phyloP scores from a whole-genome alignment of 2,113 vertebrate species.

The Gallinago undulata region DNA sequence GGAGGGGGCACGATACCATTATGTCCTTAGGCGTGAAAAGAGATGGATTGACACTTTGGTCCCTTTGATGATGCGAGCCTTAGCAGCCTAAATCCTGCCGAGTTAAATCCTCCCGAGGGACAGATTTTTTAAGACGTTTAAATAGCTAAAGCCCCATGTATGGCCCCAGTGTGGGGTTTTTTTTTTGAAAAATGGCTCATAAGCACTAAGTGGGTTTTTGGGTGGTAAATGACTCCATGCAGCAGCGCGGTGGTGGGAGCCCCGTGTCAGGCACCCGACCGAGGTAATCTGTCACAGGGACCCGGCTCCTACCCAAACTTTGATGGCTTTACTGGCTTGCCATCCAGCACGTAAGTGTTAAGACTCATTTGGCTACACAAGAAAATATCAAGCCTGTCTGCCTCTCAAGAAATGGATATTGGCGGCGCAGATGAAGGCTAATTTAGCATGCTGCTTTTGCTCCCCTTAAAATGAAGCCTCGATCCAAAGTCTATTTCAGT shows the following conservation, averaged over 20 bases:
- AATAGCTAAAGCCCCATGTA: conserved; percentile 44
- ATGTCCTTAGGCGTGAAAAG: conserved; percentile 31
- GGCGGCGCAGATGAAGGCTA: background rate
- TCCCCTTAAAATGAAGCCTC: background rate
- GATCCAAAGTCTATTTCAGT: background rate
- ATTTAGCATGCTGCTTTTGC: background rate
- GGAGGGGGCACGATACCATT: conserved; percentile 37
- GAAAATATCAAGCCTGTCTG: background rate
- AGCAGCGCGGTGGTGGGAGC: fast-evolving
- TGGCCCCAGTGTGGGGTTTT: background rate
- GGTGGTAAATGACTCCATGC: background rate
- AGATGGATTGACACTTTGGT: conserved; percentile 45
- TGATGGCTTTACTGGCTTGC: background rate
- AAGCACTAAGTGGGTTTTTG: conserved; percentile 10
- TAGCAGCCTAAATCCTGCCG: conserved; percentile 32
- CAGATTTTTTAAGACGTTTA: conserved; percentile 54
- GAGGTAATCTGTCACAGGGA: background rate
- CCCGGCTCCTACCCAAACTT: background rate
- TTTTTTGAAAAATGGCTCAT: conserved; percentile 43
- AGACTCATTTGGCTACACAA: background rate
- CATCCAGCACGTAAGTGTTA: background rate
- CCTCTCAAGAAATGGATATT: background rate
- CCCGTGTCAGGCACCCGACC: fast-evolving
- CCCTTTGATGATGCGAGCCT: conserved; percentile 26
- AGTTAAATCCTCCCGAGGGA: conserved; percentile 49